Percentiles rank a stretch among this genome's conserved stretches.
Conservation (phyloP, 2,113 vertebrate species). For the Bujurquina vittata region DNA sequence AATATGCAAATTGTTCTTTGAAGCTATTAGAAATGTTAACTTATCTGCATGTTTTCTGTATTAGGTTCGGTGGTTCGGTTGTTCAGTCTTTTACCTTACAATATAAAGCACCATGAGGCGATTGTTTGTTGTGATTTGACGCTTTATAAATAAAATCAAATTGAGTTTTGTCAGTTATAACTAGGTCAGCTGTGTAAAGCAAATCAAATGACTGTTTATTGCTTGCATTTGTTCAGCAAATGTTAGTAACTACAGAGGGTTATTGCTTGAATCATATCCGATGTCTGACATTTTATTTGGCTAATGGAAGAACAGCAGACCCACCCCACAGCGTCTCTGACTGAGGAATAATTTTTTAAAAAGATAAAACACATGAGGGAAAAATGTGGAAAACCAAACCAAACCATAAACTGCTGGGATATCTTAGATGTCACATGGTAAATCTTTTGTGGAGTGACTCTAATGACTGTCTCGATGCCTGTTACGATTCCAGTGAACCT, state of each 20-base stretch:
- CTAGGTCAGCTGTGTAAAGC: background rate
- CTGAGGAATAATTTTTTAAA: background rate
- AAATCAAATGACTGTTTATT: background rate
- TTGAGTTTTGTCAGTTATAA: background rate
- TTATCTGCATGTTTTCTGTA: accelerated
- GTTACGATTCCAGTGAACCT: too few relatives aligned
- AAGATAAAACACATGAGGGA: background rate
- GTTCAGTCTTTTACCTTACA: too few relatives aligned
- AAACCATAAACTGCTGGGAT: background rate
- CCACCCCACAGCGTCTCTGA: accelerated
- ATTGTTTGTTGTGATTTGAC: too few relatives aligned
- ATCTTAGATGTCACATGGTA: too few relatives aligned
- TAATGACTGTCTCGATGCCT: background rate
- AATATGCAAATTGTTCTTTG: background rate
- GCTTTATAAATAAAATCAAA: too few relatives aligned
- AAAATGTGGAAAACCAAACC: background rate
- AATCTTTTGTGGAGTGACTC: background rate
- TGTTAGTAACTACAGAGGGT: background rate
- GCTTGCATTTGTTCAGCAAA: background rate
- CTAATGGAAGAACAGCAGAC: background rate
- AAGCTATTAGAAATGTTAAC: background rate
- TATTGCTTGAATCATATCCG: background rate
- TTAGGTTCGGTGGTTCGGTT: too few relatives aligned
- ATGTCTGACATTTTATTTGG: background rate
- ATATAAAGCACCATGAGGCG: too few relatives aligned